These are phyloP conservation scores for Bombus superbus DNA, from an alignment of 1,140 invertebrate genomes.

Conservation along the genomic window DNA sequence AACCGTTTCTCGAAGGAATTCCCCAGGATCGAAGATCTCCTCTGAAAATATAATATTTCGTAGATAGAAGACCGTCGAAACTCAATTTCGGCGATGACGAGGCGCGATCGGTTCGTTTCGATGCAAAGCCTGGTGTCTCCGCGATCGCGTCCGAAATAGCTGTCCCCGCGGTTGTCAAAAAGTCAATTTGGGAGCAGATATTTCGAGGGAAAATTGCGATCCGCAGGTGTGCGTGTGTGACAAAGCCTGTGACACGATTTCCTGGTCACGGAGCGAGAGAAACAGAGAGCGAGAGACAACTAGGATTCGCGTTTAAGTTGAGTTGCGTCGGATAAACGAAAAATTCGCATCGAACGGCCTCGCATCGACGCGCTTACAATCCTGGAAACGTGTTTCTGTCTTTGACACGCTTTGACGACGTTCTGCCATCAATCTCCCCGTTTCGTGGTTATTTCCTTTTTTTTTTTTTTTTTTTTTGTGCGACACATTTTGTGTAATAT, in stretches of 20 bases:
- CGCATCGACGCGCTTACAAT: constrained; percentile 14
- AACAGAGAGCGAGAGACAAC: no score
- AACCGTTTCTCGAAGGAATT: neutral
- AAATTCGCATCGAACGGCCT: neutral
- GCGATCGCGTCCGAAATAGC: constrained; percentile 3
- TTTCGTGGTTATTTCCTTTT: neutral
- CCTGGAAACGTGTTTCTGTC: constrained; percentile 10
- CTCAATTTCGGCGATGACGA: constrained; percentile 3
- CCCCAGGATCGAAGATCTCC: neutral
- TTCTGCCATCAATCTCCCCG: constrained; percentile 23
- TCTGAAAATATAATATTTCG: neutral
- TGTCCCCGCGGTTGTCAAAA: constrained; percentile 23
- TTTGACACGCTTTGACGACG: constrained; percentile 30
- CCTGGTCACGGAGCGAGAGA: neutral
- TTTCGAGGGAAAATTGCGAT: constrained; percentile 17
- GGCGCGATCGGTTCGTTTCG: constrained; percentile 16
- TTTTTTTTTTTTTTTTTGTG: neutral
- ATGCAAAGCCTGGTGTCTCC: neutral
- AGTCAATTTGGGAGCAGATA: constrained; percentile 38
- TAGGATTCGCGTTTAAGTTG: constrained; percentile 21
- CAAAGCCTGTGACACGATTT: constrained; percentile 26
- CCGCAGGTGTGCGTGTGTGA: neutral
- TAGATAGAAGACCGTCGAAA: neutral
- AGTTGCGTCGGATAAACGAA: constrained; percentile 13
- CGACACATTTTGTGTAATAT: no score